These are phyloP conservation scores for Todiramphus chloris DNA, from an alignment of 2,113 vertebrate species.

Conservation along the genomic window DNA sequence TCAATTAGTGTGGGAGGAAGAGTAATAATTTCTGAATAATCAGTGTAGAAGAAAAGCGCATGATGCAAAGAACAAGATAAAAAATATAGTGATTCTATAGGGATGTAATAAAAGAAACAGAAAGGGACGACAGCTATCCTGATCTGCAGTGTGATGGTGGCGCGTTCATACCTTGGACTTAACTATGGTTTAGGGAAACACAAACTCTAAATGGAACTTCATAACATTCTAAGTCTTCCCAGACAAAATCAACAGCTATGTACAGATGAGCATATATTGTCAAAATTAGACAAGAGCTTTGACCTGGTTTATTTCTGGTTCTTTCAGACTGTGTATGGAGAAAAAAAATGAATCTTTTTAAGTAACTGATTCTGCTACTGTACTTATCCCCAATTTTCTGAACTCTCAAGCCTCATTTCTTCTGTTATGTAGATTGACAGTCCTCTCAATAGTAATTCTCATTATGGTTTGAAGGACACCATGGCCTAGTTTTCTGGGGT, in stretches of 20 bases:
- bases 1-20: background rate
- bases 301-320: background rate
- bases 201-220: background rate
- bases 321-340: background rate
- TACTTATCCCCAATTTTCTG: conserved; percentile 51
- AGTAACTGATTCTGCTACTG: conserved; percentile 24
- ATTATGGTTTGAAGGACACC: conserved; percentile 47
- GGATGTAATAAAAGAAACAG: background rate
- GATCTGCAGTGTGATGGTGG: background rate
- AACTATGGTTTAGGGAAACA: background rate
- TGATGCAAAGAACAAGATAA: background rate
- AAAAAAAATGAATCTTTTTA: background rate
- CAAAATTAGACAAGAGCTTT: background rate
- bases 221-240: background rate
- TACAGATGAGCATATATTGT: background rate
- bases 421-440: conserved; percentile 13
- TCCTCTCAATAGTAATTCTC: conserved; percentile 15
- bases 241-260: background rate
- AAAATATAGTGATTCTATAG: background rate
- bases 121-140: background rate
- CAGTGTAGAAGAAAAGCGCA: background rate
- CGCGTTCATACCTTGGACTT: background rate
- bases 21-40: background rate
- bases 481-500: conserved; percentile 21
- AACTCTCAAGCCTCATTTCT: conserved; percentile 49